A percentile compares a stretch with the other conserved stretches of the same genome.
phyloP scores from a whole-genome alignment of 2,888 invertebrate species.

The Mechanitis messenoides region DNA sequence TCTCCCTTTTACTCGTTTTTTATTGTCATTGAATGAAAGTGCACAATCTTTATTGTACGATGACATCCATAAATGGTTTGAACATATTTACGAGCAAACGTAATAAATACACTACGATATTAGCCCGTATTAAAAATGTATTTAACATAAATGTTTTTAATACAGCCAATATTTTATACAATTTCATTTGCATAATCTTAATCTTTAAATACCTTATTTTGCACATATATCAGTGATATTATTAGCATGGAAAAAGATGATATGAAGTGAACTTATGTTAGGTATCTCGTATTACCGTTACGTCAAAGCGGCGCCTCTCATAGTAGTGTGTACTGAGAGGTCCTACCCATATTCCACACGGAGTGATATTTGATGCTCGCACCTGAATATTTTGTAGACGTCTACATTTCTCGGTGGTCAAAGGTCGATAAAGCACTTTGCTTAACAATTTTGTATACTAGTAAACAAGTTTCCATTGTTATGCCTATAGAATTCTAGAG shows the following conservation, averaged over 20 bases:
- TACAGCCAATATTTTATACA: too few species aligned
- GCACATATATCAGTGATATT: slow-evolving; percentile 26
- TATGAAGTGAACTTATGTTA: slow-evolving; percentile 54
- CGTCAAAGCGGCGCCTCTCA: slow-evolving; percentile 57
- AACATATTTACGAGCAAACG: neutral
- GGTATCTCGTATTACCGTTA: slow-evolving; percentile 74
- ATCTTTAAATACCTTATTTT: slow-evolving; percentile 9
- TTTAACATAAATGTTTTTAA: too few species aligned
- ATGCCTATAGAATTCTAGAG: too few species aligned
- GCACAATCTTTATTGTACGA: neutral
- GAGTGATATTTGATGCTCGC: slow-evolving; percentile 23
- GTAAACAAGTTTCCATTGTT: too few species aligned
- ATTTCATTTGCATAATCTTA: neutral
- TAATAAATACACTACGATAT: neutral
- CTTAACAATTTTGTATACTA: neutral
- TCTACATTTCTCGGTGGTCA: slow-evolving; percentile 18
- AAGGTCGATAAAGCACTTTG: slow-evolving; percentile 14
- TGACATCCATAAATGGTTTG: too few species aligned
- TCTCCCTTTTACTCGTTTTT: slow-evolving; percentile 2
- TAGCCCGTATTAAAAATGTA: too few species aligned
- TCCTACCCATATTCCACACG: slow-evolving; percentile 30
- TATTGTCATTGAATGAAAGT: neutral
- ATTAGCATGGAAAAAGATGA: slow-evolving; percentile 43
- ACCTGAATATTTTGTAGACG: slow-evolving; percentile 22
- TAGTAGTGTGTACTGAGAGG: slow-evolving; percentile 28